Base-by-base conservation (phyloP, 2,113 vertebrate genomes). In the Lepidothrix coronata region DNA sequence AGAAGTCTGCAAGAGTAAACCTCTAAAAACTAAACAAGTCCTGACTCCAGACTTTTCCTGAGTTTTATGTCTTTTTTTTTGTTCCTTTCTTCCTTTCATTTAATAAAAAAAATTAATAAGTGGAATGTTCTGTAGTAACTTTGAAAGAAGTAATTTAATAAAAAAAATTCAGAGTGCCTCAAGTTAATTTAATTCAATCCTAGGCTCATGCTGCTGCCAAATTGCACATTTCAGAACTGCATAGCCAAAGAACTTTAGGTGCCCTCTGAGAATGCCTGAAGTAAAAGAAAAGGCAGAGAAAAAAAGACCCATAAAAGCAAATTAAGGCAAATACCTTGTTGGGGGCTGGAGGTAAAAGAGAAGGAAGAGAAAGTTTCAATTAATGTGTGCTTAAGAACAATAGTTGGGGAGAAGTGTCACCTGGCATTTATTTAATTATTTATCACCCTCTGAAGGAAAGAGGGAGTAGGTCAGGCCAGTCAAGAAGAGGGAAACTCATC, bases 101-200 rank as follows among this genome's bases (percentile, higher is more conserved):
- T 87, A 96, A 95, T 97, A 95, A 91, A 96, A 97, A 85, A 95
- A 97, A 97, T 94, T 97, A 97, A 96, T 96, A 96, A 96, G 91
- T 89, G 52, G 91, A 98, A 96, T 96, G 91, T 97, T 97, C 96
- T 96, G 91, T 97, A 97, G 96, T 96, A 97, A 97, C 95, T 97
- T 97, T 97, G 95, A 98, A 97, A 97, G 90, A 97, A 97, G 97
- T 97, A 97, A 98, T 98, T 98, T 98, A 98, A 98, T 98, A 98
- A 98, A 98, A 71, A 93, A 87, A 89, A 86, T 8, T 97, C 97
- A 95, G 95, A 98, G 97, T 92, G 97, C 95, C 97, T 98, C 93
- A 61, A 97, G 97, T 98, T 98, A 98, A 98, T 98, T 98, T 97
- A 98, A 98, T 98, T 98, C 98, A 97, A 89, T 97, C 92, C 81